phyloP scores from a whole-genome alignment of 1,140 invertebrate species.

The Atta colombica region DNA sequence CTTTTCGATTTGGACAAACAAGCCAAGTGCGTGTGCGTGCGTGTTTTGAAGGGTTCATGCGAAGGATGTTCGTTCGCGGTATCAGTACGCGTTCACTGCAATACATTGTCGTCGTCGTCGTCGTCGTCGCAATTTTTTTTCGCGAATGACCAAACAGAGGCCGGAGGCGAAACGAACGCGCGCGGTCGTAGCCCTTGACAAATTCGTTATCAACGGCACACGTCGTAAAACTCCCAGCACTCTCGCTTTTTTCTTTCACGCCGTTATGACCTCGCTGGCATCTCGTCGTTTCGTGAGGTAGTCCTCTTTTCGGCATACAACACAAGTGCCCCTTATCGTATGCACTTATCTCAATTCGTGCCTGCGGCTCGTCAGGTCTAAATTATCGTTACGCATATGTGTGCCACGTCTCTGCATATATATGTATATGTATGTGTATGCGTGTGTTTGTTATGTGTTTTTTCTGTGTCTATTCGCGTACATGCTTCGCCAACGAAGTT shows the following conservation, averaged over 20 bases:
- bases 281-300: slow-evolving; percentile 72
- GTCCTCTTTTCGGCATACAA: slow-evolving; percentile 46
- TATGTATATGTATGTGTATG: background rate
- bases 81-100: background rate
- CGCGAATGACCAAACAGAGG: background rate
- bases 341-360: slow-evolving; percentile 52
- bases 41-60: slow-evolving; percentile 21
- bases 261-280: slow-evolving; percentile 66
- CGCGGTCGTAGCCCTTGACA: slow-evolving; percentile 32
- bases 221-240: slow-evolving; percentile 64
- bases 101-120: background rate
- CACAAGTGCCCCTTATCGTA: slow-evolving; percentile 38
- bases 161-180: background rate
- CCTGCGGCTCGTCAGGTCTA: slow-evolving; percentile 50
- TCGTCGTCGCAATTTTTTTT: background rate
- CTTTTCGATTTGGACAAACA: slow-evolving; percentile 37
- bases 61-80: slow-evolving; percentile 23
- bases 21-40: background rate
- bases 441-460: background rate
- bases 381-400: slow-evolving; percentile 40
- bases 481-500: background rate
- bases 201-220: slow-evolving; percentile 57
- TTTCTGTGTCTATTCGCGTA: background rate
- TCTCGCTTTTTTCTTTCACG: slow-evolving; percentile 73
- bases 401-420: background rate